Evolutionary conservation across 1,140 invertebrate genomes (phyloP).

Genomic region (Trichonephila inaurata): DNA sequence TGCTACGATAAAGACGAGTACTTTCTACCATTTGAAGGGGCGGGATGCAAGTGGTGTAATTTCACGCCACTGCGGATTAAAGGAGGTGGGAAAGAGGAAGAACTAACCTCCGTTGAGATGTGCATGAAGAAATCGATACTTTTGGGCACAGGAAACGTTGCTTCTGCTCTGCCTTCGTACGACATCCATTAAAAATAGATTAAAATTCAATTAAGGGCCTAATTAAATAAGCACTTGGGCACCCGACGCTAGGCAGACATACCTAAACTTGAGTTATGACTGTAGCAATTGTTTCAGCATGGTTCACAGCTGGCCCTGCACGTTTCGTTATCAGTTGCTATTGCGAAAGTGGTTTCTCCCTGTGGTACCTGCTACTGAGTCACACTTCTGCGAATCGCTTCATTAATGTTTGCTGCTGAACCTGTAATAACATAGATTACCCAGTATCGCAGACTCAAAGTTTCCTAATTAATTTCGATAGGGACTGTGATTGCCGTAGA

Average conservation of each 20-base stretch:
- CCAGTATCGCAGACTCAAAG: neutral
- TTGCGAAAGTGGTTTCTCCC: neutral
- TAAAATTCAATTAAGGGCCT: constrained; percentile 66
- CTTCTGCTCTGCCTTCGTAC: constrained; percentile 9
- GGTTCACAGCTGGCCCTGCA: constrained; percentile 18
- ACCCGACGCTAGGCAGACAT: constrained; percentile 33
- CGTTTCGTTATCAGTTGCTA: constrained; percentile 42
- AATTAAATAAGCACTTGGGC: constrained; percentile 62
- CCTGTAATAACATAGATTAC: constrained; percentile 43
- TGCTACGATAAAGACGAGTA: neutral
- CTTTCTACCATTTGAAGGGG: constrained; percentile 5
- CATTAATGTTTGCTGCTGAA: neutral
- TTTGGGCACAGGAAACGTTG: constrained; percentile 17
- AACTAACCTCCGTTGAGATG: neutral
- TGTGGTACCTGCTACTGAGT: constrained; percentile 10
- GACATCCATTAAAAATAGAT: constrained; percentile 72
- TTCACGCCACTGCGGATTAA: constrained; percentile 51
- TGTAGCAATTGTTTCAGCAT: constrained; percentile 47
- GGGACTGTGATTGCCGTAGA: neutral
- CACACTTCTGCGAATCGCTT: constrained; percentile 24
- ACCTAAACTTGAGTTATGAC: constrained; percentile 52
- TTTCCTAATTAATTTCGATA: constrained; percentile 26
- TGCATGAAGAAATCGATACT: constrained; percentile 51
- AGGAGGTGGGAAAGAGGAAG: neutral
- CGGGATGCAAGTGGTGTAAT: constrained; percentile 26